Evolutionary conservation across 2,888 invertebrate genomes (phyloP).

Genomic region (Spodoptera littoralis): DNA sequence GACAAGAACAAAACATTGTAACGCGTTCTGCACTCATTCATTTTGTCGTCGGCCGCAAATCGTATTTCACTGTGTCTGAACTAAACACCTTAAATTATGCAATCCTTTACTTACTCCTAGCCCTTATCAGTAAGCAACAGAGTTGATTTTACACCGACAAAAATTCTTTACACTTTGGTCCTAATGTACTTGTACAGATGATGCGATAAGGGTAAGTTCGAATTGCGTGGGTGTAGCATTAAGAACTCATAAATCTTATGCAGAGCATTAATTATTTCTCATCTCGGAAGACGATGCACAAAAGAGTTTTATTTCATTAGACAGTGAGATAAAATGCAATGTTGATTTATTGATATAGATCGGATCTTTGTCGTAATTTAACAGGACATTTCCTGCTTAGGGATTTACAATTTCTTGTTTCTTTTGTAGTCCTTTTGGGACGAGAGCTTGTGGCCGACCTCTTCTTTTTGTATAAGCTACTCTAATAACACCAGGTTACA

Average conservation of each 20-base stretch:
- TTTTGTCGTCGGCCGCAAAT: constrained; percentile 68
- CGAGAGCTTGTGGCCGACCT: constrained; percentile 14
- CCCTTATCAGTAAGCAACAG: constrained; percentile 47
- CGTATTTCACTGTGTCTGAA: constrained; percentile 65
- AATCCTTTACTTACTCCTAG: constrained; percentile 23
- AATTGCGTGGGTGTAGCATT: constrained; percentile 80
- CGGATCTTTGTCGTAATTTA: constrained; percentile 67
- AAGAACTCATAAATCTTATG: constrained; percentile 81
- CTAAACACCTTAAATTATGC: constrained; percentile 58
- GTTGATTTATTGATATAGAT: constrained; percentile 80
- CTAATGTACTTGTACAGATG: constrained; percentile 65
- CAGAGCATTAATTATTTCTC: constrained; percentile 78
- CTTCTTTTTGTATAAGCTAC: constrained; percentile 36
- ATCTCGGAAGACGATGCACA: constrained; percentile 66
- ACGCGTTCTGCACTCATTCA: constrained; percentile 71
- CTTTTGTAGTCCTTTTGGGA: constrained; percentile 22
- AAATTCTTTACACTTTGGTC: constrained; percentile 37
- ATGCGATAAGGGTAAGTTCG: constrained; percentile 65
- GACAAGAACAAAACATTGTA: constrained; percentile 66
- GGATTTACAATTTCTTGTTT: constrained; percentile 23
- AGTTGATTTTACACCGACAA: constrained; percentile 30
- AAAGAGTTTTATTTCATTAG: constrained; percentile 82
- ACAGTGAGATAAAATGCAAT: constrained; percentile 71
- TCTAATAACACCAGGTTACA: constrained; percentile 33
- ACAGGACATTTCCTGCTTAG: constrained; percentile 63